These are phyloP conservation scores for Noctua janthe DNA, from an alignment of 2,888 invertebrate genomes.

Conservation along the genomic window DNA sequence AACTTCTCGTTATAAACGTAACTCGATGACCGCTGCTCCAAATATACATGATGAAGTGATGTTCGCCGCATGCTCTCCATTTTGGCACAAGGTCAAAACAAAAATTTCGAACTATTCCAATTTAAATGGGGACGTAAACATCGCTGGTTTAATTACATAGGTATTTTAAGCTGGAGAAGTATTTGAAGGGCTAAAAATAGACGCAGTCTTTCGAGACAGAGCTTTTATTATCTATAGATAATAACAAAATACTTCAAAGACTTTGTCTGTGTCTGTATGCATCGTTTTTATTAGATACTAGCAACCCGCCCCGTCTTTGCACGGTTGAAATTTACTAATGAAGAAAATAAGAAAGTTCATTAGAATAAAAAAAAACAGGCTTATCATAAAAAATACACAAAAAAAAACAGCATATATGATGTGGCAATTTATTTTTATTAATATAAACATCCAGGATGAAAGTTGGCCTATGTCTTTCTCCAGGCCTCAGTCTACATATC, in stretches of 20 bases:
- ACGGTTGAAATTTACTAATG: not conserved
- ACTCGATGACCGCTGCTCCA: conserved; percentile 39
- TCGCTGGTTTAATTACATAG: conserved; percentile 36
- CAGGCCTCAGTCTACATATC: not conserved
- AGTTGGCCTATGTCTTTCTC: not conserved
- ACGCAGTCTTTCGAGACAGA: not conserved
- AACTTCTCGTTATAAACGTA: conserved; percentile 25
- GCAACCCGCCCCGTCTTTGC: not conserved
- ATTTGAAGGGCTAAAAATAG: conserved; percentile 27
- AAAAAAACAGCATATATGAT: not conserved
- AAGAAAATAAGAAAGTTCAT: not conserved
- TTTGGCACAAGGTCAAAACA: conserved; percentile 66
- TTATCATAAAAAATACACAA: not conserved
- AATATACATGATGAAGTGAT: conserved; percentile 58
- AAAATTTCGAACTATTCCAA: conserved; percentile 51
- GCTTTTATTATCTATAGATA: not conserved
- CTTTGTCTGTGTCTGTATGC: not conserved
- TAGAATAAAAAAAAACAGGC: not conserved
- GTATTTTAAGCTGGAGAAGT: conserved; percentile 28
- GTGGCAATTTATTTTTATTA: not conserved
- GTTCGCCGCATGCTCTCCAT: conserved; percentile 39
- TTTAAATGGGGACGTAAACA: conserved; percentile 55
- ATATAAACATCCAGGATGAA: not conserved
- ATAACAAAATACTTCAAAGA: not conserved
- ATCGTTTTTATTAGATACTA: not conserved